Evolutionary conservation across 2,888 invertebrate species (phyloP).

Genomic region (Drosophila recens): DNA sequence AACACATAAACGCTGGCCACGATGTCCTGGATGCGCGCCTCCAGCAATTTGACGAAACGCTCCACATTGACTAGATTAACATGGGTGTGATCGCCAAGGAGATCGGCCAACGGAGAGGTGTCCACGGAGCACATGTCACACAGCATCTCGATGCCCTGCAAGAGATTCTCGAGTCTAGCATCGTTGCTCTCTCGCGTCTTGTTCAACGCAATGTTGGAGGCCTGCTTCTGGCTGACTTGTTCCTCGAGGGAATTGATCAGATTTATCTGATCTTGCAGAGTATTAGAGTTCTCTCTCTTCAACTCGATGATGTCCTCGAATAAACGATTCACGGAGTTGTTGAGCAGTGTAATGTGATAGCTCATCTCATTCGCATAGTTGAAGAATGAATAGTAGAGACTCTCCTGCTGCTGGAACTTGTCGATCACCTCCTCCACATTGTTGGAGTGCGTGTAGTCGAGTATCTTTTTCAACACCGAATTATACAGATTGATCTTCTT

Average conservation of each 20-base stretch:
- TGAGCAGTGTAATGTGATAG: conserved; percentile 83
- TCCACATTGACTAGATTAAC: conserved; percentile 87
- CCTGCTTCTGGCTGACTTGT: conserved; percentile 65
- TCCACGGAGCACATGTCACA: conserved; percentile 86
- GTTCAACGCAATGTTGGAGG: conserved; percentile 61
- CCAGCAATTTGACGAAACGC: conserved; percentile 86
- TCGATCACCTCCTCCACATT: conserved; percentile 81
- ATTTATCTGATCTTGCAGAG: conserved; percentile 73
- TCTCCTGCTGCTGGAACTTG: conserved; percentile 84
- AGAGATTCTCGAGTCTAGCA: conserved; percentile 65
- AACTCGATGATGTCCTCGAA: conserved; percentile 78
- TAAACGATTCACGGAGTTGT: conserved; percentile 80
- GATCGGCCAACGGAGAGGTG: conserved; percentile 85
- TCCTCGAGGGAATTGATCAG: conserved; percentile 69
- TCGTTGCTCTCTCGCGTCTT: conserved; percentile 67
- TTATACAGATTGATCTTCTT: conserved; percentile 82
- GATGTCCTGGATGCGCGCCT: conserved; percentile 86
- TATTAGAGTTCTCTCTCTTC: conserved; percentile 69
- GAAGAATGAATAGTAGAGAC: conserved; percentile 84
- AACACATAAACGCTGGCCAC: conserved; percentile 86
- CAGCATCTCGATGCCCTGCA: conserved; percentile 78
- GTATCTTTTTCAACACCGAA: conserved; percentile 81
- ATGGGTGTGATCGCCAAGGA: conserved; percentile 87
- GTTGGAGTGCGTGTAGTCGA: conserved; percentile 77
- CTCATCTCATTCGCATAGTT: conserved; percentile 84